Base-by-base conservation (phyloP, 2,888 invertebrate genomes). In the Neocrepidodera transversa region DNA sequence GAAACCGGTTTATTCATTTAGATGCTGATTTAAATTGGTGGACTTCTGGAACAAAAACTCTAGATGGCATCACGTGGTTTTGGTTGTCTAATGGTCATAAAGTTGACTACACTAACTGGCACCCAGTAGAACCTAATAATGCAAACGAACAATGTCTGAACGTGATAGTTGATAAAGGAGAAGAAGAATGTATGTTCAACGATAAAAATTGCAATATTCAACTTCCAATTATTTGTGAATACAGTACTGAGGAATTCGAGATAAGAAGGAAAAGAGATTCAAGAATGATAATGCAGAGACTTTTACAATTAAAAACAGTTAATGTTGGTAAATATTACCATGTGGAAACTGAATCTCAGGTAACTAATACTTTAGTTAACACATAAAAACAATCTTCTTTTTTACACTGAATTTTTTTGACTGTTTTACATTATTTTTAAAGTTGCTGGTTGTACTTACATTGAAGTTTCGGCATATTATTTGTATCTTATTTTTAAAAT, bases 41-140 rank as follows among this genome's bases (percentile, higher is more conserved):
- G 60, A 43, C 52, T 8, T 60, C 60, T n/a, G 60, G 56, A 5
- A 43, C 56, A 16, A 40, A 43, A 52, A 18, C 45, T 16, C 4
- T 28, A 6, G 47, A 55, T 18, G 35, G 16, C 1, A 17, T n/a
- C 13, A 49, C 53, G 3, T 59, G 58, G 58, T 14, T 35, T 23
- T 58, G 50, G 57, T 23, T 20, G 2, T 32, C 38, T 1, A 30
- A 8, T 18, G 50, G 36, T 18, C 42, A 35, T 1, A 47, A 38
- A 13, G 17, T 55, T 2, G 13, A 7, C 3, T 55, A 55, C 38
- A 20, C 35, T 8, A 47, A 55, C 28, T 55, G 55, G 55, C 16
- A 13, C 6, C 26, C 32, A 18, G 47, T 28, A 4, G 55, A 55
- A 47, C 55, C 55, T 20, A 47, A 55, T 16, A 55, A 55, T 23